Conservation (phyloP, 2,888 invertebrate species). For the Eugnorisma glareosa region DNA sequence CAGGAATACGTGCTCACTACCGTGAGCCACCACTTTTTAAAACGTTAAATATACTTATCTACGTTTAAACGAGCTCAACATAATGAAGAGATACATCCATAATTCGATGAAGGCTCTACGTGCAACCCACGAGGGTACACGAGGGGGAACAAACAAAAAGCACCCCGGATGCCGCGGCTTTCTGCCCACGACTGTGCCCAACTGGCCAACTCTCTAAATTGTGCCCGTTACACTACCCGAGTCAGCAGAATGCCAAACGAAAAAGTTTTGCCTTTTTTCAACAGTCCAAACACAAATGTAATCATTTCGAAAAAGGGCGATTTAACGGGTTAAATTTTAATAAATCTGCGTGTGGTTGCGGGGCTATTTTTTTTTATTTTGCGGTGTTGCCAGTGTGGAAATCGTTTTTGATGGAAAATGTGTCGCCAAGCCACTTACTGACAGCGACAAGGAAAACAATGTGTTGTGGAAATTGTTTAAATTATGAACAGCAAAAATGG, state of each 20-base stretch:
- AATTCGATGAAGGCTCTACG: slow-evolving; percentile 48
- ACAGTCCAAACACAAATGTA: slow-evolving; percentile 57
- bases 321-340: slow-evolving; percentile 62
- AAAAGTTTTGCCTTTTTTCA: slow-evolving; percentile 62
- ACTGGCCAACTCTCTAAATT: slow-evolving; percentile 62
- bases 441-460: slow-evolving; percentile 10
- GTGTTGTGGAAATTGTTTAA: slow-evolving; percentile 19
- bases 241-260: slow-evolving; percentile 62
- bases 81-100: slow-evolving; percentile 50
- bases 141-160: slow-evolving; percentile 59
- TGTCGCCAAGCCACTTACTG: slow-evolving; percentile 40
- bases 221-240: slow-evolving; percentile 57
- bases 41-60: background rate
- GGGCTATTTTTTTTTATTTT: slow-evolving; percentile 32
- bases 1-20: background rate
- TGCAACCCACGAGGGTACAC: slow-evolving; percentile 12
- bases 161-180: slow-evolving; percentile 66
- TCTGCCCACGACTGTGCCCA: slow-evolving; percentile 45
- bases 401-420: slow-evolving; percentile 32
- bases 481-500: slow-evolving; percentile 18
- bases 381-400: slow-evolving; percentile 28
- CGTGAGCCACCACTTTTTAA: background rate
- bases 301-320: slow-evolving; percentile 60
- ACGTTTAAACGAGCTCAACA: slow-evolving; percentile 5
- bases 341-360: slow-evolving; percentile 55